Evolutionary conservation across 2,113 vertebrate species (phyloP), one percentile per base, ranked within the genome.

Genomic region (Lagopus leucura): DNA sequence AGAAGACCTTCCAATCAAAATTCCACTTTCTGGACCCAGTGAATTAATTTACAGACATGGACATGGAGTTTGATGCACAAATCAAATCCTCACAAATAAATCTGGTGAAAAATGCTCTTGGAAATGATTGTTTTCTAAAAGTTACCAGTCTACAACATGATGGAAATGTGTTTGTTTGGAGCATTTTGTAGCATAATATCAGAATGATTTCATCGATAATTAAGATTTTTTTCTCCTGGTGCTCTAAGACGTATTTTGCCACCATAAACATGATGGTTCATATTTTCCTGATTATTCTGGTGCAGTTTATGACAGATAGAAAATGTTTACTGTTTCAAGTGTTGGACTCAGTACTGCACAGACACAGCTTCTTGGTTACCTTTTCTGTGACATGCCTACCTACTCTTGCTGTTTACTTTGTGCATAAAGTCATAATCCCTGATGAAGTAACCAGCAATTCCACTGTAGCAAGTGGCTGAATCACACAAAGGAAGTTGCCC

Each of bases 391-490:
- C 43, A 30, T 10, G 22, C 5, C 48, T 50, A 82, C 69, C 58
- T 94, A 76, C 61, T 90, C 69, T 93, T 63, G 34, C 60, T 89
- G 69, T 89, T 96, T 94, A 48, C 45, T 83, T 55, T 89, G 89
- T 89, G 73, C 91, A 81, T 86, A 89, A 96, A 92, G 72, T 96
- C 86, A 94, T 96, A 96, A 96, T 94, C 89, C 78, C 69, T n/a
- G 48, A 82, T 93, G 94, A 97, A 84, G 89, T 89, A 92, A 95
- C 94, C 83, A 88, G 36, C 5, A 11, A 69, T 94, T 77, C 91
- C 67, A 54, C 78, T 76, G 60, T 63, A 55, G 78, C 72, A 82
- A 77, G 94, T 84, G 67, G 84, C 84, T 91, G 88, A 86, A 60
- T 43, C 6, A 6, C 76, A 92, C 71, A 91, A 94, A 92, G 54